Evolutionary conservation across 2,797 vertebrate genomes (phyloP).

Genomic region (Salarias fasciatus): DNA sequence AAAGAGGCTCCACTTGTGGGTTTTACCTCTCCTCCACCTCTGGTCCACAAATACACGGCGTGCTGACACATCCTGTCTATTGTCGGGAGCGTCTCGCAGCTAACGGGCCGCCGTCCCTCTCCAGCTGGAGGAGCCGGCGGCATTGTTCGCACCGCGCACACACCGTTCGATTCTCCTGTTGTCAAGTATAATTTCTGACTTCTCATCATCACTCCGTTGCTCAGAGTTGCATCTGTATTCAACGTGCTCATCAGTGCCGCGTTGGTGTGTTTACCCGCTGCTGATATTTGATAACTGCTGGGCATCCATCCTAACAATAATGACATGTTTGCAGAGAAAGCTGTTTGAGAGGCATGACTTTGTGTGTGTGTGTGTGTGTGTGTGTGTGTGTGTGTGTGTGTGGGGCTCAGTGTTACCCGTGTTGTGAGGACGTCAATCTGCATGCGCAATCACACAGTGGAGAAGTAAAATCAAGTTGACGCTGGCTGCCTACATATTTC

Average conservation of each 20-base stretch:
- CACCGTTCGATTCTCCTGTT: too few species aligned
- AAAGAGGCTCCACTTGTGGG: conserved; percentile 46
- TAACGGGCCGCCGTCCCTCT: too few species aligned
- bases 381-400: conserved; percentile 3
- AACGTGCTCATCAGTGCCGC: conserved; percentile 32
- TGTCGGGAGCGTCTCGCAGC: too few species aligned
- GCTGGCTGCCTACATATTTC: too few species aligned
- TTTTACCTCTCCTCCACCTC: conserved; percentile 49
- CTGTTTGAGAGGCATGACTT: conserved; percentile 15
- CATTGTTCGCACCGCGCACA: too few species aligned
- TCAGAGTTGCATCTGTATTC: conserved; percentile 43
- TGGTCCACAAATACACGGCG: conserved; percentile 38
- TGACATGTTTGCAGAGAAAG: conserved; percentile 40
- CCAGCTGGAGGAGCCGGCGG: too few species aligned
- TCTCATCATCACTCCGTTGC: conserved; percentile 18
- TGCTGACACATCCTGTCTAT: conserved; percentile 31
- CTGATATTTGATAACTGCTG: conserved; percentile 43
- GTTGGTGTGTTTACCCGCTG: conserved; percentile 29
- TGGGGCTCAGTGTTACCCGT: neutral
- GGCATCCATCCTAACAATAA: conserved; percentile 39
- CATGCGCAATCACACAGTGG: too few species aligned
- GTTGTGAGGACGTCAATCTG: too few species aligned
- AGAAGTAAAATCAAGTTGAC: too few species aligned
- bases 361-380: conserved; percentile 2
- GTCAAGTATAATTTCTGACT: too few species aligned